These are phyloP conservation scores for Perca fluviatilis DNA, from an alignment of 2,113 vertebrate genomes.

Conservation along the genomic window DNA sequence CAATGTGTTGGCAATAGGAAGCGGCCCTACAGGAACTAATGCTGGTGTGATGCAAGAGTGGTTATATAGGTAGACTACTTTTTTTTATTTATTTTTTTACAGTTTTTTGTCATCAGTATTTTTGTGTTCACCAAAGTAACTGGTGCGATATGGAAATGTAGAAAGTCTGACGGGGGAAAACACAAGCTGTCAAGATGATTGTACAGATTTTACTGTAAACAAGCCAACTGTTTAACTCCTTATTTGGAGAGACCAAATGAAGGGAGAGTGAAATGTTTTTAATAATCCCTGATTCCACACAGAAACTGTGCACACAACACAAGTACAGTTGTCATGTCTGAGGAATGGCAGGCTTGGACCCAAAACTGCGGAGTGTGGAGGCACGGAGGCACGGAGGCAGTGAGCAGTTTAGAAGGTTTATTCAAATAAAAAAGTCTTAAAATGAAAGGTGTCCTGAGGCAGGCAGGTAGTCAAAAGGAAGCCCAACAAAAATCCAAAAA, in stretches of 20 bases:
- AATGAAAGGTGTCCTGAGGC: too few species aligned
- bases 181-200: background rate
- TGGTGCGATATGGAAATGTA: background rate
- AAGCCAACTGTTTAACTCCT: background rate
- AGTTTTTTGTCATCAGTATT: background rate
- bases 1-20: constrained; percentile 5
- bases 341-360: too few species aligned
- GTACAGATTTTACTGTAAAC: background rate
- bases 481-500: too few species aligned
- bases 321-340: background rate
- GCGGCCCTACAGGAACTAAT: background rate
- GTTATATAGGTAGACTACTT: background rate
- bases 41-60: background rate
- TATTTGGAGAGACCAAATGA: background rate
- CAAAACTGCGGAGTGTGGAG: too few species aligned
- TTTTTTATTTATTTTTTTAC: background rate
- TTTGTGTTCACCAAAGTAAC: background rate
- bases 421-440: too few species aligned
- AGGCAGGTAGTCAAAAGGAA: too few species aligned
- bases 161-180: background rate
- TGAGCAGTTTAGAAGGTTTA: too few species aligned
- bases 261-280: background rate
- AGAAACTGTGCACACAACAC: background rate
- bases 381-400: too few species aligned
- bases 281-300: background rate